These are phyloP conservation scores for Gymnoscopelus microlampas DNA, from an alignment of 2,797 vertebrate species.

Conservation along the genomic window DNA sequence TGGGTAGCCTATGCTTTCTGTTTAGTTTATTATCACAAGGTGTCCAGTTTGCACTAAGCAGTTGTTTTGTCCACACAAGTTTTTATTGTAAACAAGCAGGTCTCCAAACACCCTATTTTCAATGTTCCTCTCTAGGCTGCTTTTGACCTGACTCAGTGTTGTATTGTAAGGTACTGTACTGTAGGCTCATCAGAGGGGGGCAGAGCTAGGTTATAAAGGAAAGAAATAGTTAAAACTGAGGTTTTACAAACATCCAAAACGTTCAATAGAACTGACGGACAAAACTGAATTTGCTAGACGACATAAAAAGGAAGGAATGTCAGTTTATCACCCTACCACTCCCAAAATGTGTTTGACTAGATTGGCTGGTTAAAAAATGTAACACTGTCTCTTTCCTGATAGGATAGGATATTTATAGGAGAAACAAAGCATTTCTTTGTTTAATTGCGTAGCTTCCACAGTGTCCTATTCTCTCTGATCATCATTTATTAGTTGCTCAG, in stretches of 20 bases:
- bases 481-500: not conserved
- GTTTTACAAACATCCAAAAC: not conserved
- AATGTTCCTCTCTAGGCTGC: not conserved
- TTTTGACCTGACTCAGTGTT: not conserved
- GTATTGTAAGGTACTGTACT: not conserved
- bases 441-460: not conserved
- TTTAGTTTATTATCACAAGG: no score
- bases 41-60: no score
- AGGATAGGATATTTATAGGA: not conserved
- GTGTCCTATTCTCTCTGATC: not conserved
- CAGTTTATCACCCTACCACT: not conserved
- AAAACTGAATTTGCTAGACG: not conserved
- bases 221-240: not conserved
- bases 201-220: slow-evolving; percentile 13
- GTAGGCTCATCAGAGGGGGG: slow-evolving; percentile 3
- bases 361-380: not conserved
- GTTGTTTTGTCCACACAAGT: no score
- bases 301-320: not conserved
- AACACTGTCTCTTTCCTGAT: not conserved
- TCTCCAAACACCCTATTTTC: not conserved
- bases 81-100: no score
- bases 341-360: not conserved
- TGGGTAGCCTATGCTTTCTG: not conserved
- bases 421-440: not conserved
- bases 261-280: not conserved